Conservation (phyloP, 2,113 vertebrate species). For the Plotosus lineatus region DNA sequence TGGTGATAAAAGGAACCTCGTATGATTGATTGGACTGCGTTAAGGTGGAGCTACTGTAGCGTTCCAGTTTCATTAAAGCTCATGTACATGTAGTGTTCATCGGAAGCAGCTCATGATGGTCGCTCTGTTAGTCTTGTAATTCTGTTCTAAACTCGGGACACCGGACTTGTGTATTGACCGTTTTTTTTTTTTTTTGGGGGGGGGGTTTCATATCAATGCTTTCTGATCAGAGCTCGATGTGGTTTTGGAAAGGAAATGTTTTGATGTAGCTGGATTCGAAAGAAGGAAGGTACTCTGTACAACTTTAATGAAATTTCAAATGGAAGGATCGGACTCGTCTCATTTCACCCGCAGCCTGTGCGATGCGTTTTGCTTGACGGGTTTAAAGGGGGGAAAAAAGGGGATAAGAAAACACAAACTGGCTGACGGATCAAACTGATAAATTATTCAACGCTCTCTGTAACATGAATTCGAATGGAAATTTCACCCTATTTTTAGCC, state of each 20-base stretch:
- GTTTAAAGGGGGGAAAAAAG: slow-evolving; percentile 24
- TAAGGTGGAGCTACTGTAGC: neutral
- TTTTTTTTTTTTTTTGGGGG: neutral
- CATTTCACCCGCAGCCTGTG: slow-evolving; percentile 28
- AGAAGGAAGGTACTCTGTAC: neutral
- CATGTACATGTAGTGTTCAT: neutral
- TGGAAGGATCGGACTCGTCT: slow-evolving; percentile 26
- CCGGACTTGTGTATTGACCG: neutral
- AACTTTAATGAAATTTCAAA: slow-evolving; percentile 37
- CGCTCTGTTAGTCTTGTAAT: neutral
- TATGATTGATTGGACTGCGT: neutral
- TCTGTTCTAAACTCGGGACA: neutral
- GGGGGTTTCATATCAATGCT: no score
- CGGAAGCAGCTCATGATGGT: no score
- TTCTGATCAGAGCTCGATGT: no score
- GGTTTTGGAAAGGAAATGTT: neutral
- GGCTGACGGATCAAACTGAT: slow-evolving; percentile 63
- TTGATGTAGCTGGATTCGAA: slow-evolving; percentile 5
- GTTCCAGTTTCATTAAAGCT: neutral
- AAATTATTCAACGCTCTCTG: slow-evolving; percentile 70
- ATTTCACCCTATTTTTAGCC: slow-evolving; percentile 71
- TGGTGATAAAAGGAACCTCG: neutral
- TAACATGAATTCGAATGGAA: slow-evolving; percentile 70
- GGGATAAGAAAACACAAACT: slow-evolving; percentile 51
- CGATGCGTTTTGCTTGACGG: slow-evolving; percentile 54